Conservation (phyloP, 2,888 invertebrate species). For the Drosophila greeni region DNA sequence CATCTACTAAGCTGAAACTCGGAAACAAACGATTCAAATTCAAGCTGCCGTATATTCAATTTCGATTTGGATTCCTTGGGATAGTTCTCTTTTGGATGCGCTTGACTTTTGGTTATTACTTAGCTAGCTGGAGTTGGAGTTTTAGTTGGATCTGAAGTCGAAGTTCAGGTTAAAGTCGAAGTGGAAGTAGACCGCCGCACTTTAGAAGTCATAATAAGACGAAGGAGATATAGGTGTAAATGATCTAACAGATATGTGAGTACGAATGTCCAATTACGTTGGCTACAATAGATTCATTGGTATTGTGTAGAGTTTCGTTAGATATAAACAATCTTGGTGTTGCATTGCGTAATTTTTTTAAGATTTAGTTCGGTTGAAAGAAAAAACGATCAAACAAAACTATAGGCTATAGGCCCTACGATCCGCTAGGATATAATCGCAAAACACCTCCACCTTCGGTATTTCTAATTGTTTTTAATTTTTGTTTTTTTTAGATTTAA, state of each 20-base stretch:
- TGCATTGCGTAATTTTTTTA: constrained; percentile 14
- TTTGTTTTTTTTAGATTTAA: constrained; percentile 58
- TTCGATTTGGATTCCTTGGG: constrained; percentile 19
- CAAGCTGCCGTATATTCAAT: constrained; percentile 3
- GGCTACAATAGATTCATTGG: constrained; percentile 36
- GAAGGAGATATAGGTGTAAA: constrained; percentile 39
- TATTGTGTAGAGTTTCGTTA: constrained; percentile 55
- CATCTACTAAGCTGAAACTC: constrained; percentile 33
- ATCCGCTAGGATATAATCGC: constrained; percentile 34
- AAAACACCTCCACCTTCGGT: constrained; percentile 40
- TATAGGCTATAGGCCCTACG: constrained; percentile 42
- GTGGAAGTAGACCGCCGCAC: constrained; percentile 39
- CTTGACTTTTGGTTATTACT: constrained; percentile 9
- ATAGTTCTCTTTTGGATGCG: neutral
- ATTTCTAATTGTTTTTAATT: constrained; percentile 42
- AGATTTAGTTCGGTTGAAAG: constrained; percentile 47
- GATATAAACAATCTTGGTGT: constrained; percentile 65
- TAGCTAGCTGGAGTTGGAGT: constrained; percentile 25
- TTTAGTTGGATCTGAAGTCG: constrained; percentile 6
- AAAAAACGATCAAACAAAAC: constrained; percentile 52
- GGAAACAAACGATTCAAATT: constrained; percentile 34
- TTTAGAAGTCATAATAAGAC: constrained; percentile 46
- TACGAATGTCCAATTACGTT: constrained; percentile 59
- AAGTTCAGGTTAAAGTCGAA: constrained; percentile 4
- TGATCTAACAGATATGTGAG: constrained; percentile 68